phyloP scores from a whole-genome alignment of 2,888 invertebrate species.

The Cosmopolites sordidus region DNA sequence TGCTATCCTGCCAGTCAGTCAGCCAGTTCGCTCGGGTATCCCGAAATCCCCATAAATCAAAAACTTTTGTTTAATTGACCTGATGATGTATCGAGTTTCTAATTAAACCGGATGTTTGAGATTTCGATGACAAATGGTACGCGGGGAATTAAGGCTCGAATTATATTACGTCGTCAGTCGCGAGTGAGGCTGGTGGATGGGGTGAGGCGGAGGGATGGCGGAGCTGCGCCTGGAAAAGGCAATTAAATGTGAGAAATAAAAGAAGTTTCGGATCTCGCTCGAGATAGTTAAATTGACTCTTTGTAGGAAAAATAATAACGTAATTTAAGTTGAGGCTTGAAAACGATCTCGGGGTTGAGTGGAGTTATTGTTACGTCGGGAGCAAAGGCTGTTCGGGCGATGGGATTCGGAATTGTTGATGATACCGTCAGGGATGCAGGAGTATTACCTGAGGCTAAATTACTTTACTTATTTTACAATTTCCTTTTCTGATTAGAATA shows the following conservation, averaged over 20 bases:
- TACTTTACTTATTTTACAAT: too few species aligned
- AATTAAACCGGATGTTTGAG: conserved; percentile 28
- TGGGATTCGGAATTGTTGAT: too few species aligned
- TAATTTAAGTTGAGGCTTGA: background rate
- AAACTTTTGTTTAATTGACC: conserved; percentile 27
- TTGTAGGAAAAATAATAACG: conserved; percentile 1
- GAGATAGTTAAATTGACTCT: conserved; percentile 2
- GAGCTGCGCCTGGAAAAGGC: conserved; percentile 11
- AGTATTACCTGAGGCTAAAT: too few species aligned
- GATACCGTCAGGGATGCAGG: too few species aligned
- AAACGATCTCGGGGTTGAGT: too few species aligned
- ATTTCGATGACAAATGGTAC: conserved; percentile 28
- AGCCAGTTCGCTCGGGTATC: background rate
- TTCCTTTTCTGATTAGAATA: too few species aligned
- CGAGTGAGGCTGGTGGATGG: background rate
- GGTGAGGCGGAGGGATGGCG: background rate
- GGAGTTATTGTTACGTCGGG: too few species aligned
- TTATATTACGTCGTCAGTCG: conserved; percentile 19
- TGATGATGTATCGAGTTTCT: conserved; percentile 27
- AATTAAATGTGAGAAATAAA: conserved; percentile 23
- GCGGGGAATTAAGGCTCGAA: conserved; percentile 20
- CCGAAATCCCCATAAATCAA: conserved; percentile 19
- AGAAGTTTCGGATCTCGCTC: conserved; percentile 12
- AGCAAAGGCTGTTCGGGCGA: too few species aligned
- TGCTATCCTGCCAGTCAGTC: too few species aligned